phyloP scores from a whole-genome alignment of 2,888 invertebrate species.

The Ctena decussata region DNA sequence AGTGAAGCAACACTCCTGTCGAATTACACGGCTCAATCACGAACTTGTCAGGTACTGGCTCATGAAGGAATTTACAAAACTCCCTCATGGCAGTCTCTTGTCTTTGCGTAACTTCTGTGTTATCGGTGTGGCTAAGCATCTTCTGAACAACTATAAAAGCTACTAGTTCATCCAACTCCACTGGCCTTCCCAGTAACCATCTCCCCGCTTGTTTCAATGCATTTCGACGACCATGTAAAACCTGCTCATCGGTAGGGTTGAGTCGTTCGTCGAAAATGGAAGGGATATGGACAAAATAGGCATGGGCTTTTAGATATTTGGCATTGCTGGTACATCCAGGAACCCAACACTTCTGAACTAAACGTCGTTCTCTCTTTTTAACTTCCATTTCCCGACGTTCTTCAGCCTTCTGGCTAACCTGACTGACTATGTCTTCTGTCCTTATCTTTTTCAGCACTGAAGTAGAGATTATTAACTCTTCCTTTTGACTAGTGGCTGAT shows the following conservation, averaged over 20 bases:
- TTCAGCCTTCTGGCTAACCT: not conserved
- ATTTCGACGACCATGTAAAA: not conserved
- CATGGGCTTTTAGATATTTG: not conserved
- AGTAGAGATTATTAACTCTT: not conserved
- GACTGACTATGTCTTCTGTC: not conserved
- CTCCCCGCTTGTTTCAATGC: not conserved
- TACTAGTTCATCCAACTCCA: not conserved
- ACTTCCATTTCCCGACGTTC: not conserved
- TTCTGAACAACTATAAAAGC: slow-evolving; percentile 25
- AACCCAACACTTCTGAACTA: not conserved
- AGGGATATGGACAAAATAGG: not conserved
- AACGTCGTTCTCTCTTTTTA: not conserved
- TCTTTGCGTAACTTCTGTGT: slow-evolving; percentile 12
- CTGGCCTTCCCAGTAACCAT: slow-evolving; percentile 3
- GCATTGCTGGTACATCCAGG: not conserved
- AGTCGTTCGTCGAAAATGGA: not conserved
- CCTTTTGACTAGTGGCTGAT: not conserved
- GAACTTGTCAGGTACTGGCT: too few species aligned
- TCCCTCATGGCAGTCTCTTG: slow-evolving; percentile 9
- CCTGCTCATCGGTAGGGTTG: not conserved
- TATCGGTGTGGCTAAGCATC: not conserved
- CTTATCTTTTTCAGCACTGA: not conserved
- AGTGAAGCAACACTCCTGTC: slow-evolving; percentile 36
- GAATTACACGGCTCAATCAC: not conserved
- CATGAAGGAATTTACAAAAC: not conserved